phyloP scores from a whole-genome alignment of 2,113 vertebrate species.

The Sigmodon hispidus region DNA sequence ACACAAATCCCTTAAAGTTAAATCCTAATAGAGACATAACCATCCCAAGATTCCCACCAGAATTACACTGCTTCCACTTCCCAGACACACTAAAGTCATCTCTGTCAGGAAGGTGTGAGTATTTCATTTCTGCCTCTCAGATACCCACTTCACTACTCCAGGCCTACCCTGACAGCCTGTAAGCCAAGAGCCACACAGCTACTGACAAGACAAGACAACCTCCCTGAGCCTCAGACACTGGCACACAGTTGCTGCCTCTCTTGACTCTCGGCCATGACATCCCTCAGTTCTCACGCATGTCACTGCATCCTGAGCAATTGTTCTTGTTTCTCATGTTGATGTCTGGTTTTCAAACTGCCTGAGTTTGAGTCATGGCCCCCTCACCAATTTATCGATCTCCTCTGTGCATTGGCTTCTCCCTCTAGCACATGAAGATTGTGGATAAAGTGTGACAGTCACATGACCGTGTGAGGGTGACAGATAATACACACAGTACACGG shows the following conservation, averaged over 20 bases:
- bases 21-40: background rate
- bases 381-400: background rate
- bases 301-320: background rate
- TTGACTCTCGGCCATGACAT: background rate
- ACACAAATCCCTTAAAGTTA: background rate
- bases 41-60: background rate
- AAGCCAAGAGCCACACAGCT: background rate
- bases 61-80: background rate
- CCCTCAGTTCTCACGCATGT: background rate
- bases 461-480: background rate
- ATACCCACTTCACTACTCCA: background rate
- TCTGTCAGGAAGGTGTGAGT: background rate
- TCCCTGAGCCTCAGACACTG: background rate
- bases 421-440: background rate
- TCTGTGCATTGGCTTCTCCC: background rate
- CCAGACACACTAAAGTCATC: background rate
- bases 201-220: background rate
- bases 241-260: background rate
- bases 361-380: background rate
- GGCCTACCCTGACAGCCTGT: background rate
- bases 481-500: background rate
- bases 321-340: background rate
- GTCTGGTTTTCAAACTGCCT: background rate
- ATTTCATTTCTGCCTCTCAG: constrained; percentile 8
- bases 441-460: background rate